Conservation (phyloP, 2,888 invertebrate species). For the Dermolepida albohirtum region DNA sequence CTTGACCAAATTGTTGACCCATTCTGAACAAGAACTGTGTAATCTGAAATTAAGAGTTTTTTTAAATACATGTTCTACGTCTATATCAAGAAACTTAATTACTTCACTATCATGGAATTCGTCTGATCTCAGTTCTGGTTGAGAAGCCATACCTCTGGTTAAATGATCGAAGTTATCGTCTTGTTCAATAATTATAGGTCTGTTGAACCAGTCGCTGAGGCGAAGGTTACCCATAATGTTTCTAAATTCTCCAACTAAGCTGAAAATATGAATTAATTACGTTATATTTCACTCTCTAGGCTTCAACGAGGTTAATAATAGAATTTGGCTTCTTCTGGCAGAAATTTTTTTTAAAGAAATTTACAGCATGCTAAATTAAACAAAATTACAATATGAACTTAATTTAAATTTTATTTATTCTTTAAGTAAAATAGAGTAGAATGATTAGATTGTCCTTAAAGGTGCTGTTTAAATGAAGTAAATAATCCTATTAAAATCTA, state of each 20-base stretch:
- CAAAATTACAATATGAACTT: too few relatives aligned
- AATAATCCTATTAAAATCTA: too few relatives aligned
- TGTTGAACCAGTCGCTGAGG: constrained; percentile 78
- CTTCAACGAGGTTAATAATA: too few relatives aligned
- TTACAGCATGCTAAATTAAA: too few relatives aligned
- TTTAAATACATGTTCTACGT: background rate
- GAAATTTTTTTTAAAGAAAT: too few relatives aligned
- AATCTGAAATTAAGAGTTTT: constrained; percentile 65
- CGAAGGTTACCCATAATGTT: constrained; percentile 70
- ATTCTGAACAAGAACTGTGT: constrained; percentile 76
- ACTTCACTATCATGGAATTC: constrained; percentile 83
- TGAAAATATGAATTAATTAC: constrained; percentile 55
- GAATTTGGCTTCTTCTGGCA: too few relatives aligned
- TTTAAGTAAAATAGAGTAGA: too few relatives aligned
- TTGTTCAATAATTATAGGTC: constrained; percentile 75
- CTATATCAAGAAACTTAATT: constrained; percentile 49
- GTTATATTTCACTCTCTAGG: too few relatives aligned
- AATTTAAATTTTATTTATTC: too few relatives aligned
- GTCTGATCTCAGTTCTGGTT: constrained; percentile 82
- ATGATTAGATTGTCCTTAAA: too few relatives aligned
- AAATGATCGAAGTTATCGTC: constrained; percentile 78
- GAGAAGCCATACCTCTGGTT: constrained; percentile 80
- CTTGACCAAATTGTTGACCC: constrained; percentile 80
- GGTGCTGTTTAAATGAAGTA: too few relatives aligned
- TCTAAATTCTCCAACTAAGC: constrained; percentile 72